A percentile compares a stretch with the other conserved stretches of the same genome.
Evolutionary conservation across 2,888 invertebrate species (phyloP).

Genomic region (Chymomyza procnemis): DNA sequence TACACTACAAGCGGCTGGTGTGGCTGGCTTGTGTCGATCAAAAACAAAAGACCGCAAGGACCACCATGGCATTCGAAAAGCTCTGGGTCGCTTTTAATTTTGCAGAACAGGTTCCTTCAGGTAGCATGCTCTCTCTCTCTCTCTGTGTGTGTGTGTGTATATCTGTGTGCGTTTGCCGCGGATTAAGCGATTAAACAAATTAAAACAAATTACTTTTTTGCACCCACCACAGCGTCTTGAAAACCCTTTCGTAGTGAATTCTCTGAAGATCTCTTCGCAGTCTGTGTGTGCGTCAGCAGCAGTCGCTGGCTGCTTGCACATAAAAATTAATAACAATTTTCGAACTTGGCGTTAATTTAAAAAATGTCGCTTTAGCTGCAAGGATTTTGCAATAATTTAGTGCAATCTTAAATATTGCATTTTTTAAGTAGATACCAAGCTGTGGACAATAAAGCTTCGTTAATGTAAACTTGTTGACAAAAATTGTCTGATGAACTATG

Average conservation of each 20-base stretch:
- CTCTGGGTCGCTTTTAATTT: slow-evolving; percentile 44
- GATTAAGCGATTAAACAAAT: slow-evolving; percentile 76
- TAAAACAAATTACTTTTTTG: slow-evolving; percentile 75
- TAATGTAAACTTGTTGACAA: too few relatives aligned
- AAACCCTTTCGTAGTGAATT: too few relatives aligned
- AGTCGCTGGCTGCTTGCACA: slow-evolving; percentile 39
- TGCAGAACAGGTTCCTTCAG: slow-evolving; percentile 39
- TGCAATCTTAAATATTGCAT: background rate
- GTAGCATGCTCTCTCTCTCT: slow-evolving; percentile 7
- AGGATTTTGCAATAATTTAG: background rate
- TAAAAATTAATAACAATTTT: slow-evolving; percentile 59
- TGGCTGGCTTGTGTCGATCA: slow-evolving; percentile 41
- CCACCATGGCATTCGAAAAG: slow-evolving; percentile 50
- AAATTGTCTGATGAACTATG: too few relatives aligned
- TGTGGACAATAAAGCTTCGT: background rate
- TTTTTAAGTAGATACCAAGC: background rate
- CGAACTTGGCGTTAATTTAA: background rate
- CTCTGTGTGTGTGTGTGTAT: background rate
- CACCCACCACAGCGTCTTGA: slow-evolving; percentile 59
- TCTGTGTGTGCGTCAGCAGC: background rate
- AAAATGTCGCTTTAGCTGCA: slow-evolving; percentile 18
- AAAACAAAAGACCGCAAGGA: slow-evolving; percentile 70
- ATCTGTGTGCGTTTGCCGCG: slow-evolving; percentile 22
- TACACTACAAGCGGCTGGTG: slow-evolving; percentile 13
- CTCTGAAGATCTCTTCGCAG: background rate